These are phyloP conservation scores for Antheraea mylitta DNA, from an alignment of 1,140 invertebrate species.

Conservation along the genomic window DNA sequence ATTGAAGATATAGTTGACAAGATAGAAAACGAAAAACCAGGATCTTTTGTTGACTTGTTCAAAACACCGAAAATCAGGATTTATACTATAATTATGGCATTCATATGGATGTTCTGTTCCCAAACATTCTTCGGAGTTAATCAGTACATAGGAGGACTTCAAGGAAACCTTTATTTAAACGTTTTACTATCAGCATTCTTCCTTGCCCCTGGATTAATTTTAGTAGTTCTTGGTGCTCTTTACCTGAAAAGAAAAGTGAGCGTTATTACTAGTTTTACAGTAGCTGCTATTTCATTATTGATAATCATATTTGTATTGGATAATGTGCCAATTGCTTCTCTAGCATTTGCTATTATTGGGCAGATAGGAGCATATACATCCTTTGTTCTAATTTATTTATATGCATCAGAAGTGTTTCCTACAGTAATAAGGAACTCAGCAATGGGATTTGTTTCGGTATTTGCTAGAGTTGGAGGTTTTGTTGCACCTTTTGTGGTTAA, in stretches of 20 bases:
- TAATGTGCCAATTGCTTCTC: conserved; percentile 23
- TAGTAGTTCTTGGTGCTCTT: conserved; percentile 82
- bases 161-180: conserved; percentile 86
- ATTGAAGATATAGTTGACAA: conserved; percentile 73
- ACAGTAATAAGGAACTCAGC: conserved; percentile 84
- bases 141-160: conserved; percentile 85
- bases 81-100: conserved; percentile 84
- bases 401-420: conserved; percentile 84
- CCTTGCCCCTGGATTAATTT: conserved; percentile 82
- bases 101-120: conserved; percentile 84
- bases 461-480: conserved; percentile 83
- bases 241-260: conserved; percentile 79
- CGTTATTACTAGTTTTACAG: conserved; percentile 42
- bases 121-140: conserved; percentile 86
- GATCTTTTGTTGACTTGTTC: conserved; percentile 78
- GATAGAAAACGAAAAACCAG: conserved; percentile 41
- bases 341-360: conserved; percentile 80
- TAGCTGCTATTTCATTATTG: conserved; percentile 48
- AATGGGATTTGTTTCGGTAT: conserved; percentile 81
- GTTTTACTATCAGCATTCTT: conserved; percentile 81
- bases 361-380: conserved; percentile 81
- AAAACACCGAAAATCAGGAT: conserved; percentile 85
- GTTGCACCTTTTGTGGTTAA: conserved; percentile 82
- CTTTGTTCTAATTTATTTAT: conserved; percentile 82
- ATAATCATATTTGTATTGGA: conserved; percentile 50